These are phyloP conservation scores for Tortricodes alternella DNA, from an alignment of 2,888 invertebrate genomes.

Conservation along the genomic window DNA sequence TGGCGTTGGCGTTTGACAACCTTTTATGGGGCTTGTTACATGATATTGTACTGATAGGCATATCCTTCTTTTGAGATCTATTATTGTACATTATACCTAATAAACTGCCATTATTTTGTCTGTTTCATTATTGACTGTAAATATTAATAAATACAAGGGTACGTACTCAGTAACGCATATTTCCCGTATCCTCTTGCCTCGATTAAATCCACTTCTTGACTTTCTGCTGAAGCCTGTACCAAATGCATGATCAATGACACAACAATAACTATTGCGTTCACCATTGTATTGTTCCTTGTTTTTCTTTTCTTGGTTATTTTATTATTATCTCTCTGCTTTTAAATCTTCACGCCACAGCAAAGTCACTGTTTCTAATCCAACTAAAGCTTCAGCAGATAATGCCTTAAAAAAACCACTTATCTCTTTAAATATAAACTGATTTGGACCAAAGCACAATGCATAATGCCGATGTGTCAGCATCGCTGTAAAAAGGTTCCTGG, in stretches of 20 bases:
- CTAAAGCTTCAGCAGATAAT: neutral
- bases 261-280: conserved; percentile 34
- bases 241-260: conserved; percentile 21
- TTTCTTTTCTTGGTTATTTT: no score
- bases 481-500: conserved; percentile 18
- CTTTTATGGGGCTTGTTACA: no score
- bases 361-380: neutral
- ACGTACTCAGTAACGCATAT: conserved; percentile 71
- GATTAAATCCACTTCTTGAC: conserved; percentile 27
- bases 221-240: conserved; percentile 2
- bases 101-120: neutral
- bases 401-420: neutral
- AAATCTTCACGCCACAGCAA: no score
- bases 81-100: no score
- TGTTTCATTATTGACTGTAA: neutral
- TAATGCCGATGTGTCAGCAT: conserved; percentile 9
- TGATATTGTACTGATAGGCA: no score
- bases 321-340: no score
- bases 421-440: conserved; percentile 8
- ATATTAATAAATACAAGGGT: neutral
- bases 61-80: no score
- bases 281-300: no score
- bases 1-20: no score
- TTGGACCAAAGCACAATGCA: conserved; percentile 1
- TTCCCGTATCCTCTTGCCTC: conserved; percentile 68